Evolutionary conservation across 2,797 vertebrate species (phyloP).

Genomic region (Coregonus ussuriensis): DNA sequence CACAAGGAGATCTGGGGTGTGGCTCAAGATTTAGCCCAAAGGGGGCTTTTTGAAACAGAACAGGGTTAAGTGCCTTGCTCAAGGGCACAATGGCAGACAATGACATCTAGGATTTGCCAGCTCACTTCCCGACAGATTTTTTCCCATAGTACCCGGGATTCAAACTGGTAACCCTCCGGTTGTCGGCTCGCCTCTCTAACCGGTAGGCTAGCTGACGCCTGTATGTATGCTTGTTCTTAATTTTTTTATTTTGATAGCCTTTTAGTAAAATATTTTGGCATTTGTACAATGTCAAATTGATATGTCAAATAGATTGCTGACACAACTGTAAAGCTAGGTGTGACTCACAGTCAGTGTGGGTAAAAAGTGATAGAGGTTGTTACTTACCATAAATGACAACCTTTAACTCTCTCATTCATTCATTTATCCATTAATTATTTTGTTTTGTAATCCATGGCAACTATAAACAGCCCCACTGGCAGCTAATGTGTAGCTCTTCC

Average conservation of each 20-base stretch:
- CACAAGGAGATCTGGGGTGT: constrained; percentile 23
- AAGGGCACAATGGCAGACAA: too few relatives aligned
- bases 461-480: neutral
- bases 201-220: too few relatives aligned
- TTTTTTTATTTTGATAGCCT: neutral
- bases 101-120: too few relatives aligned
- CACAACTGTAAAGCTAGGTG: neutral
- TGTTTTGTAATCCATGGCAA: constrained; percentile 3
- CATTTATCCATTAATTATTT: neutral
- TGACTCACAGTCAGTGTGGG: neutral
- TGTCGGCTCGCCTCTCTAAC: too few relatives aligned
- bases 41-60: neutral
- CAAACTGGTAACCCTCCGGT: too few relatives aligned
- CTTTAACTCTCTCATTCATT: neutral
- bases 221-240: neutral
- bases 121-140: too few relatives aligned
- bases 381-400: neutral
- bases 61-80: too few relatives aligned
- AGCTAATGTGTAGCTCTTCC: neutral
- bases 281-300: neutral
- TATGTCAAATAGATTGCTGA: too few relatives aligned
- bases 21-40: neutral
- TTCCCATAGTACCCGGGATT: too few relatives aligned
- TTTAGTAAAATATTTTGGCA: neutral
- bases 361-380: neutral